phyloP scores from a whole-genome alignment of 2,113 vertebrate species.

The Hiodon tergisus region DNA sequence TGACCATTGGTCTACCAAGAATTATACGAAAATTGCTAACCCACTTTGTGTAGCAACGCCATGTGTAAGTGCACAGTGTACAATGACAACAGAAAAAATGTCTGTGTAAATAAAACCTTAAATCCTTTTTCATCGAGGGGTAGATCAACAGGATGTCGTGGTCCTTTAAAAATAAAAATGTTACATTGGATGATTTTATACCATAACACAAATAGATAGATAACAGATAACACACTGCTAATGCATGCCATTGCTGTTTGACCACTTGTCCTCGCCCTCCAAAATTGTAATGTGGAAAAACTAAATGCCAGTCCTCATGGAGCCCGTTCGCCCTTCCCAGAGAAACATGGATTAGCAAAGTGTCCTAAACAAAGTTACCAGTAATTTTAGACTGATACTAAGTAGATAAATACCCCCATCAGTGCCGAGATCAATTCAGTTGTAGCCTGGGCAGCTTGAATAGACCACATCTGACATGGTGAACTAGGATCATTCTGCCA shows the following conservation, averaged over 20 bases:
- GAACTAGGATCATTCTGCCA: slow-evolving; percentile 4
- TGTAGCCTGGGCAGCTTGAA: slow-evolving; percentile 36
- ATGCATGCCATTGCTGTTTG: not conserved
- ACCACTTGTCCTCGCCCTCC: not conserved
- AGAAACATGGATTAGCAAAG: slow-evolving; percentile 73
- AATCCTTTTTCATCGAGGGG: no score
- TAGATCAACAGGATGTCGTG: no score
- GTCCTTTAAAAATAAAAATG: no score
- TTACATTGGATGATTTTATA: no score
- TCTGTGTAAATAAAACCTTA: no score
- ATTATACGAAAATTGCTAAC: no score
- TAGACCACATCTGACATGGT: not conserved
- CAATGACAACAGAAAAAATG: no score
- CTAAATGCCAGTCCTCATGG: slow-evolving; percentile 14
- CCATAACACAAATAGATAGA: no score
- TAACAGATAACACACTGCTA: no score
- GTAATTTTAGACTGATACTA: slow-evolving; percentile 75
- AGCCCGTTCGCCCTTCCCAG: slow-evolving; percentile 59
- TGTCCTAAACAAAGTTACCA: slow-evolving; percentile 58
- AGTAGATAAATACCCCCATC: slow-evolving; percentile 69
- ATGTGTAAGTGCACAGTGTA: no score
- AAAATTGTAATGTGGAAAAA: not conserved
- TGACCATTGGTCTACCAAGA: not conserved
- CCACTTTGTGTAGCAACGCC: no score
- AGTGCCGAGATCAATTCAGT: slow-evolving; percentile 48